These are phyloP conservation scores for Napeogenes sylphis DNA, from an alignment of 2,888 invertebrate species.

Conservation along the genomic window DNA sequence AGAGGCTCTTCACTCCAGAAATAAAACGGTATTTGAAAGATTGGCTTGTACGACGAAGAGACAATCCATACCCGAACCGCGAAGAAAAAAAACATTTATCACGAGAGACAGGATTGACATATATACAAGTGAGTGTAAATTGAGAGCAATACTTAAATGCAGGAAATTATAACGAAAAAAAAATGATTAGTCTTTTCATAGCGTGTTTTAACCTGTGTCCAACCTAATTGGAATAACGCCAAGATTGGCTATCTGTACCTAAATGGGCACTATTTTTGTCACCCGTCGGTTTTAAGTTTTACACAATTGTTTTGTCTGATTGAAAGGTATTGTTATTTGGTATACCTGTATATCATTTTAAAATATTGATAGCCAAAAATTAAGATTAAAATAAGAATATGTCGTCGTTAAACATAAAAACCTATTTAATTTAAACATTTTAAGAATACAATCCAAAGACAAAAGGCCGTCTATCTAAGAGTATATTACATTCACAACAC, in stretches of 20 bases:
- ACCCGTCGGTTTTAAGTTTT: conserved; percentile 65
- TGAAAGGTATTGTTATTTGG: conserved; percentile 8
- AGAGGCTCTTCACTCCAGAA: conserved; percentile 87
- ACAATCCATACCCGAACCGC: conserved; percentile 87
- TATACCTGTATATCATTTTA: no score
- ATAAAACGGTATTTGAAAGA: conserved; percentile 87
- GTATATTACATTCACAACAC: no score
- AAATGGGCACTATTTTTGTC: conserved; percentile 76
- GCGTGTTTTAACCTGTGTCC: conserved; percentile 47
- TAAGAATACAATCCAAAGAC: no score
- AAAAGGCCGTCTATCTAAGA: no score
- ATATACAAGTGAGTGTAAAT: conserved; percentile 81
- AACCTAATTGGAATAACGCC: conserved; percentile 72
- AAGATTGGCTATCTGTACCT: conserved; percentile 73
- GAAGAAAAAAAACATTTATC: conserved; percentile 86
- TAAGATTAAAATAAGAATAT: no score
- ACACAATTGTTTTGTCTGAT: conserved; percentile 39
- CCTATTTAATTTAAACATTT: no score
- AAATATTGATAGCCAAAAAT: no score
- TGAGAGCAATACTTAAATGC: conserved; percentile 5
- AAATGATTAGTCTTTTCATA: conserved; percentile 14
- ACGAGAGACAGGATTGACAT: conserved; percentile 85
- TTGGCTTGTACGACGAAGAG: conserved; percentile 85
- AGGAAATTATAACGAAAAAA: not conserved
- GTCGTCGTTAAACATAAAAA: no score